A percentile compares a stretch with the other conserved stretches of the same genome.
Conservation (phyloP, 37 sponge, comb jelly and placozoan genomes). For the Bolinopsis microptera region DNA sequence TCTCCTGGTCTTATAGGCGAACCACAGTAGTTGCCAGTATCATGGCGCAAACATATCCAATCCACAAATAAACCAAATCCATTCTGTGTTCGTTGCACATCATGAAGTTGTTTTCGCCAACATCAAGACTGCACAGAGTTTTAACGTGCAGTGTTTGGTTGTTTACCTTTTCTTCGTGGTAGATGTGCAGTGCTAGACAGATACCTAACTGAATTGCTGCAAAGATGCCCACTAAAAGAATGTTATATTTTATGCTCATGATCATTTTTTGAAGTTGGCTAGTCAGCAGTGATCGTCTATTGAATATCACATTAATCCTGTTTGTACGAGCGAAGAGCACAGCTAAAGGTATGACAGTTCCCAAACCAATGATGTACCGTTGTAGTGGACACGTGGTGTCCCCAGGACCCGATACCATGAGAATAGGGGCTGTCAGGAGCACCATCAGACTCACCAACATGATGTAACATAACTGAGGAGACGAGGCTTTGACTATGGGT, state of each 20-base stretch:
- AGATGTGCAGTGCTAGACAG: neutral
- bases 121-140: neutral
- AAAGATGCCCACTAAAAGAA: slow-evolving; percentile 11
- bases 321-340: slow-evolving; percentile 50
- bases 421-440: slow-evolving; percentile 34
- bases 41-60: slow-evolving; percentile 49
- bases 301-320: slow-evolving; percentile 52
- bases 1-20: slow-evolving; percentile 25
- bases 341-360: slow-evolving; percentile 52
- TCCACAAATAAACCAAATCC: slow-evolving; percentile 52
- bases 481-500: slow-evolving; percentile 49
- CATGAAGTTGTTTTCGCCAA: slow-evolving; percentile 14
- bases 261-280: slow-evolving; percentile 31
- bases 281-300: slow-evolving; percentile 19
- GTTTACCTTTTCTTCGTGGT: neutral
- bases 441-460: slow-evolving; percentile 62
- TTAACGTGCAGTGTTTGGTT: neutral
- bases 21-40: slow-evolving; percentile 47
- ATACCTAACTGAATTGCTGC: slow-evolving; percentile 43
- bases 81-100: slow-evolving; percentile 61
- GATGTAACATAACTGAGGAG: slow-evolving; percentile 45
- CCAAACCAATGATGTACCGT: slow-evolving; percentile 55
- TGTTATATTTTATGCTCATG: slow-evolving; percentile 55
- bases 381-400: slow-evolving; percentile 41
- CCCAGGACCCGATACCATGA: slow-evolving; percentile 46